Percentiles rank a stretch among this genome's conserved stretches.
These are phyloP conservation scores for Syrrhaptes paradoxus DNA, from an alignment of 2,113 vertebrate genomes.

Conservation along the genomic window DNA sequence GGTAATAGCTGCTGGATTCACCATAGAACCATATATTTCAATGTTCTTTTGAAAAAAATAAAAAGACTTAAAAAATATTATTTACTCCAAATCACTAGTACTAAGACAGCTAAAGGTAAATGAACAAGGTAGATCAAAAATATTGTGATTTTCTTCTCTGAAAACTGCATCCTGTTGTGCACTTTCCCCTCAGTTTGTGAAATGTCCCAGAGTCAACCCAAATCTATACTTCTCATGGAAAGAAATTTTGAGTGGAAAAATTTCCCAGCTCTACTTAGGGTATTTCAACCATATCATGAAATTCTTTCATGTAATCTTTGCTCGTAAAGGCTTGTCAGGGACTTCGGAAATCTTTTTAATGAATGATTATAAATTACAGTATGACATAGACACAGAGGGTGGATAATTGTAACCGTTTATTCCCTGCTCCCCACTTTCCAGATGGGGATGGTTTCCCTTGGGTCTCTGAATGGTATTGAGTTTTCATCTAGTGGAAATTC, in stretches of 20 bases:
- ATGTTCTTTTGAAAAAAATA: background rate
- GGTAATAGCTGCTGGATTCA: background rate
- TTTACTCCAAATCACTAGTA: background rate
- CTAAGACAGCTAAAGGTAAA: background rate
- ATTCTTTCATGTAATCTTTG: background rate
- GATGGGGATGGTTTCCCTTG: background rate
- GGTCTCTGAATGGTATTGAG: background rate
- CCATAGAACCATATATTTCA: background rate
- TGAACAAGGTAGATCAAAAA: background rate
- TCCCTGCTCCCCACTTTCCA: background rate
- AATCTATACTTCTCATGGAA: background rate
- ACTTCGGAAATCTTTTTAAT: background rate
- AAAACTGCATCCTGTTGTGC: background rate
- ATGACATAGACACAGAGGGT: fast-evolving
- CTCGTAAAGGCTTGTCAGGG: background rate
- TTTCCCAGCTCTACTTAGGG: background rate
- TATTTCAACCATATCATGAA: background rate
- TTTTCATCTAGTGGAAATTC: background rate
- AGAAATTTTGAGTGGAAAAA: background rate
- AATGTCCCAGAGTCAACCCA: background rate
- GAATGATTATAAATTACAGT: background rate
- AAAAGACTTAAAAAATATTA: background rate
- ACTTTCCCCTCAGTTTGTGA: background rate
- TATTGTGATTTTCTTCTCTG: background rate
- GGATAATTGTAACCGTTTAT: background rate